These are phyloP conservation scores for Corythoichthys intestinalis DNA, from an alignment of 2,113 vertebrate species.

Conservation along the genomic window DNA sequence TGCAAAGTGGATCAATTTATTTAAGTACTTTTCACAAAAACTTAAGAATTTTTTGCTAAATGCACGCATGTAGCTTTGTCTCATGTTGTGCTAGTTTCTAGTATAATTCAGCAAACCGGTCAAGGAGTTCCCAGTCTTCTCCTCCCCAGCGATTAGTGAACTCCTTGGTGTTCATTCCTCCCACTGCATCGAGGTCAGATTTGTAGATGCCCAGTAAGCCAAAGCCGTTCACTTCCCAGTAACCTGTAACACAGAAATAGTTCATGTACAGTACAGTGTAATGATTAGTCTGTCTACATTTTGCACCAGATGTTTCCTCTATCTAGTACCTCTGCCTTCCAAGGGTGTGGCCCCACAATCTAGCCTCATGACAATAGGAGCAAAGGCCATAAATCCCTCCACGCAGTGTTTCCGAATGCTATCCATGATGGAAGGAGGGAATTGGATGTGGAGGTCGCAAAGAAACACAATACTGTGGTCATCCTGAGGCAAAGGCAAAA, in stretches of 20 bases:
- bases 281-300: neutral
- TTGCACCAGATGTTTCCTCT: neutral
- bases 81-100: neutral
- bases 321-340: slow-evolving; percentile 78
- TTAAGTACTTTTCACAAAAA: too few relatives aligned
- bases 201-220: slow-evolving; percentile 95
- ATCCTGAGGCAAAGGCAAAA: slow-evolving; percentile 71
- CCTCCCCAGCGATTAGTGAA: slow-evolving; percentile 91
- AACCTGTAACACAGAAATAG: slow-evolving; percentile 71
- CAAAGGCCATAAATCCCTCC: slow-evolving; percentile 88
- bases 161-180: slow-evolving; percentile 95
- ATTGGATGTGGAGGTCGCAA: slow-evolving; percentile 94
- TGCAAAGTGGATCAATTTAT: slow-evolving; percentile 37
- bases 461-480: slow-evolving; percentile 91
- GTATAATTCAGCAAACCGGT: slow-evolving; percentile 76
- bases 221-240: slow-evolving; percentile 96
- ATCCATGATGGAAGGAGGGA: slow-evolving; percentile 82
- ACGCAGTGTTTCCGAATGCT: slow-evolving; percentile 88
- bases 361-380: slow-evolving; percentile 88
- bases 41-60: neutral
- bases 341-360: slow-evolving; percentile 82
- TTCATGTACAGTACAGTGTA: neutral
- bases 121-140: slow-evolving; percentile 96
- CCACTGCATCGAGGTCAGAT: slow-evolving; percentile 85
- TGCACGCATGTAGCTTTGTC: neutral